Evolutionary conservation across 2,113 vertebrate genomes (phyloP).

Genomic region (Poeciliopsis occidentalis): DNA sequence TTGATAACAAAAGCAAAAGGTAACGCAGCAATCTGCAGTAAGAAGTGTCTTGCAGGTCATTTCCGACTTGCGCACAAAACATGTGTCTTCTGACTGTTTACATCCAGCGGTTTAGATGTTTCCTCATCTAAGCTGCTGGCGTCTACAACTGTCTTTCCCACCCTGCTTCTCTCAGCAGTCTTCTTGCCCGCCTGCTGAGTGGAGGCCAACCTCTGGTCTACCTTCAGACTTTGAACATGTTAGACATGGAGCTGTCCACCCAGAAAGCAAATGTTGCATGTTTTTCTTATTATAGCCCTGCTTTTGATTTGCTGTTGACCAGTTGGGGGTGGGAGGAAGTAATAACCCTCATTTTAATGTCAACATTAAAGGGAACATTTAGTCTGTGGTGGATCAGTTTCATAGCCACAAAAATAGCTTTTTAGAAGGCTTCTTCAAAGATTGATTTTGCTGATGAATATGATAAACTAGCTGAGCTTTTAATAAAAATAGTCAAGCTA

Average conservation of each 20-base stretch:
- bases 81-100: slow-evolving; percentile 23
- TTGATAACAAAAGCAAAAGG: slow-evolving; percentile 41
- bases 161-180: slow-evolving; percentile 60
- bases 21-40: neutral
- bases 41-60: neutral
- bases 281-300: slow-evolving; percentile 2
- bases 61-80: neutral
- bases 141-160: slow-evolving; percentile 14
- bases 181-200: slow-evolving; percentile 65
- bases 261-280: slow-evolving; percentile 38
- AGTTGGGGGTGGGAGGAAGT: slow-evolving; percentile 9
- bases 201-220: slow-evolving; percentile 28
- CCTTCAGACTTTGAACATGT: slow-evolving; percentile 60
- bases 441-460: neutral
- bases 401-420: neutral
- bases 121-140: slow-evolving; percentile 12
- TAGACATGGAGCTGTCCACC: slow-evolving; percentile 22
- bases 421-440: neutral
- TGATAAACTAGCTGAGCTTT: slow-evolving; percentile 3
- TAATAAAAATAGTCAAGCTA: slow-evolving; percentile 4
- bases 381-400: neutral
- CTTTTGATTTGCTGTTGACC: slow-evolving; percentile 10
- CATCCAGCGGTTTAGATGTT: slow-evolving; percentile 23
- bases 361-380: neutral
- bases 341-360: neutral